Percentiles rank a stretch among this genome's conserved stretches.
phyloP scores from a whole-genome alignment of 2,113 vertebrate species.

The Acanthochromis polyacanthus region DNA sequence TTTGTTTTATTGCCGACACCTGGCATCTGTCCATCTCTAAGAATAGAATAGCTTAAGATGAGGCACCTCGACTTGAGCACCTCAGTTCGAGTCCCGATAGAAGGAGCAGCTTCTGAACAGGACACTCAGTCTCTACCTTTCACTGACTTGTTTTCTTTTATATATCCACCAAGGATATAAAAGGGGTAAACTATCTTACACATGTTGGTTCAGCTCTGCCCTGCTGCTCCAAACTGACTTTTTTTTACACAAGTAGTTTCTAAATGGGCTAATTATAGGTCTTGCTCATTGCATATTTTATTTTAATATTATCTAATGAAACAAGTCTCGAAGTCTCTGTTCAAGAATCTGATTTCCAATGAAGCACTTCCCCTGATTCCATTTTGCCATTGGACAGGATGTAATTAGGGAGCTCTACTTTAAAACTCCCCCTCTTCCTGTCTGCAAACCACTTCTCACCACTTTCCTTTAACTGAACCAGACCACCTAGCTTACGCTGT shows the following conservation, averaged over 20 bases:
- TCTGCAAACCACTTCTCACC: neutral
- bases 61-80: neutral
- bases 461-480: conserved; percentile 15
- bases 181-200: neutral
- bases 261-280: conserved; percentile 52
- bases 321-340: conserved; percentile 43
- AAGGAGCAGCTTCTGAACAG: neutral
- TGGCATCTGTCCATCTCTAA: conserved; percentile 3
- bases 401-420: conserved; percentile 40
- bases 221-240: neutral
- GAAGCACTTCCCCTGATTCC: conserved; percentile 37
- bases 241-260: conserved; percentile 40
- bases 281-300: conserved; percentile 39
- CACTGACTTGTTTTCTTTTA: no score
- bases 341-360: conserved; percentile 49
- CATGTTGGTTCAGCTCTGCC: neutral
- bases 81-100: no score
- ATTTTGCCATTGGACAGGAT: conserved; percentile 38
- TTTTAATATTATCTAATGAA: conserved; percentile 52
- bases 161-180: no score
- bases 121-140: no score
- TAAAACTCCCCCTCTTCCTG: neutral
- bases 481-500: neutral
- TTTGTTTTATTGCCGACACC: conserved; percentile 43
- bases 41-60: neutral